phyloP scores from a whole-genome alignment of 2,888 invertebrate genomes.

The Chalcosyrphus nemorum region DNA sequence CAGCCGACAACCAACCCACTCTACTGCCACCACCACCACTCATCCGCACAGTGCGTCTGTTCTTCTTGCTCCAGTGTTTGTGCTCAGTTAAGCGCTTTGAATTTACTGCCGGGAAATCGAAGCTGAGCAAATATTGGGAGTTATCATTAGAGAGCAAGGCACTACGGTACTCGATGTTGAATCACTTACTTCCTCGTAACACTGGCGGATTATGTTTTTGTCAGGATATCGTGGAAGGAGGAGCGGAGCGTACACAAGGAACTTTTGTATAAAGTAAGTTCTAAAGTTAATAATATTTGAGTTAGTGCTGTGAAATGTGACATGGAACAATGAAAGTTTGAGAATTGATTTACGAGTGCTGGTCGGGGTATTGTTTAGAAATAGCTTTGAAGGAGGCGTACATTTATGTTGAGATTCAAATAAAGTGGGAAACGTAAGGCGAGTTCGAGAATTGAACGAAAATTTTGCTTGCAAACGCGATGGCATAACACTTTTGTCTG shows the following conservation, averaged over 20 bases:
- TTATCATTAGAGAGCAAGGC: slow-evolving; percentile 48
- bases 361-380: not conserved
- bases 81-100: slow-evolving; percentile 42
- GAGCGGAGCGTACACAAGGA: not conserved
- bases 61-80: slow-evolving; percentile 18
- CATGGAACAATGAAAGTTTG: slow-evolving; percentile 21
- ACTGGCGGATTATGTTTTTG: slow-evolving; percentile 46
- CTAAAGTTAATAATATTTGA: slow-evolving; percentile 54
- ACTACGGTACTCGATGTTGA: slow-evolving; percentile 9
- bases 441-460: no score
- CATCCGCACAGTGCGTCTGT: not conserved
- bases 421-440: no score
- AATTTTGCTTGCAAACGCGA: no score
- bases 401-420: no score
- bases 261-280: slow-evolving; percentile 2
- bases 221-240: not conserved
- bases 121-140: slow-evolving; percentile 67
- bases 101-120: slow-evolving; percentile 57
- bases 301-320: slow-evolving; percentile 41
- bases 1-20: not conserved
- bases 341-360: slow-evolving; percentile 37
- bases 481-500: no score
- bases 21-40: not conserved
- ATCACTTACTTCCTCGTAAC: slow-evolving; percentile 34
- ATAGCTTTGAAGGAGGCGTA: slow-evolving; percentile 2